Conservation (phyloP, 2,113 vertebrate genomes). For the Gallinago paraguaiae region DNA sequence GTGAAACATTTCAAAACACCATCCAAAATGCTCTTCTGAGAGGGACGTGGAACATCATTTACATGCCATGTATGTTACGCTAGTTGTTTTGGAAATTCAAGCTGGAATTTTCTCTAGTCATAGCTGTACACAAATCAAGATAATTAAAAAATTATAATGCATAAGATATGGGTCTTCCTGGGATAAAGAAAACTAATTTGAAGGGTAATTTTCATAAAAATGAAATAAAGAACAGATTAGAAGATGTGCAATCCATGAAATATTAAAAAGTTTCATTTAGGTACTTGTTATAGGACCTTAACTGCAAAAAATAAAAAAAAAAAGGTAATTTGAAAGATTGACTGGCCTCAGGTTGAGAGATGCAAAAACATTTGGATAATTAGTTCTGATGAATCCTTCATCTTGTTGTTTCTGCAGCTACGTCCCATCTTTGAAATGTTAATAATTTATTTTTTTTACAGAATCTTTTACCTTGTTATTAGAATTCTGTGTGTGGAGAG, state of each 20-base stretch:
- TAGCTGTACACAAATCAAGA: constrained; percentile 29
- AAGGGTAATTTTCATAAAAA: constrained; percentile 52
- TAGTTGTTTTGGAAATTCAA: neutral
- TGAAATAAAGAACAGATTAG: constrained; percentile 44
- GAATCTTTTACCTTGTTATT: neutral
- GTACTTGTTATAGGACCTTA: neutral
- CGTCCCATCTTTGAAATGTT: neutral
- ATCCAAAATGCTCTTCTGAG: neutral
- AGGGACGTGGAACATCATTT: neutral
- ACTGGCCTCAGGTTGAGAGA: neutral
- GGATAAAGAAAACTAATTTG: constrained; percentile 41
- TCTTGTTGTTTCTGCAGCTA: neutral
- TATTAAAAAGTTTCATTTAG: constrained; percentile 45
- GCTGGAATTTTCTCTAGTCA: neutral
- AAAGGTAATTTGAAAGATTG: neutral
- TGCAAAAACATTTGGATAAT: neutral
- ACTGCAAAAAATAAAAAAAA: neutral
- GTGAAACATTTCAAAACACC: neutral
- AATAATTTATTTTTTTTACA: neutral
- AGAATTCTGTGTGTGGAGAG: neutral
- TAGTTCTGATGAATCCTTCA: neutral
- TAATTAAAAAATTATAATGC: constrained; percentile 49
- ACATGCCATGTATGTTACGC: neutral
- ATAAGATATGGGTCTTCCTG: constrained; percentile 17
- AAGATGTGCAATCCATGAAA: constrained; percentile 22